phyloP scores from a whole-genome alignment of 2,797 vertebrate genomes.

The Staurois parvus region DNA sequence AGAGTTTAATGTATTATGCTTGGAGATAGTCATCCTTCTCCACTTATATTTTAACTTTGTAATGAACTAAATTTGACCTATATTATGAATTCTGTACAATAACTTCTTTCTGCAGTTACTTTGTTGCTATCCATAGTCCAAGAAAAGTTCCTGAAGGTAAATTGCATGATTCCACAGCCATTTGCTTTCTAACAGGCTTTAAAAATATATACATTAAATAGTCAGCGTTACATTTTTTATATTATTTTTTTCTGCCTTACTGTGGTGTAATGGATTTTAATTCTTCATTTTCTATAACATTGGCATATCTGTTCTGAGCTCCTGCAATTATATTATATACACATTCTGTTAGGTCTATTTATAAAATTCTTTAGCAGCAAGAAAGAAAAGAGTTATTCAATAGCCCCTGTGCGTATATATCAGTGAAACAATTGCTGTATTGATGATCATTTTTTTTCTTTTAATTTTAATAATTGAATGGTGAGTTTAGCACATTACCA shows the following conservation, averaged over 20 bases:
- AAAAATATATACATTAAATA: constrained; percentile 16
- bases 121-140: constrained; percentile 34
- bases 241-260: background rate
- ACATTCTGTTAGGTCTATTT: background rate
- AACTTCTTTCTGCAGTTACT: constrained; percentile 36
- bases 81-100: constrained; percentile 50
- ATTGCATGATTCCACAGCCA: constrained; percentile 13
- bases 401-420: background rate
- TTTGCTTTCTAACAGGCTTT: constrained; percentile 1
- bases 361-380: background rate
- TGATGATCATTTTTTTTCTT: background rate
- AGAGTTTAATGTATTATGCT: constrained; percentile 58
- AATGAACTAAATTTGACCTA: constrained; percentile 57
- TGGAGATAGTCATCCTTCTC: constrained; percentile 55
- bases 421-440: background rate
- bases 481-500: background rate
- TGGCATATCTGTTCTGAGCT: background rate
- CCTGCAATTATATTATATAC: constrained; percentile 4
- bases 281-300: constrained; percentile 10
- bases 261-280: constrained; percentile 2
- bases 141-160: constrained; percentile 44
- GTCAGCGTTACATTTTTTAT: background rate
- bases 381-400: background rate
- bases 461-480: background rate
- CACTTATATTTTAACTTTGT: constrained; percentile 59